These are phyloP conservation scores for Mesorhabditis spiculigera DNA, from an alignment of 2,888 invertebrate species.

Conservation along the genomic window DNA sequence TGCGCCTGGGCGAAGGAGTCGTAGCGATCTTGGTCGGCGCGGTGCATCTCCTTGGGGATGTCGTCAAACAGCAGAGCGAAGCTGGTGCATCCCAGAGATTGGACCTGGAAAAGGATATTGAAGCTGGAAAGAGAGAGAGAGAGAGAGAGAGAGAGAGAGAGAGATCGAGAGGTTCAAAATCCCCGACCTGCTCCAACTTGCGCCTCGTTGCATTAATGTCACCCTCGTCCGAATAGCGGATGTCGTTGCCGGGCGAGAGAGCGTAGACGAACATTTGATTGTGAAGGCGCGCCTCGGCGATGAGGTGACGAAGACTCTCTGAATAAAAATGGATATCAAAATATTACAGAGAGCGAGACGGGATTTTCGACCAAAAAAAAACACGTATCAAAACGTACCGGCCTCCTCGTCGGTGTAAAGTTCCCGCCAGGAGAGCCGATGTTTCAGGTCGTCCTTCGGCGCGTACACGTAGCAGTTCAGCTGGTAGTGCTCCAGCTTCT, in stretches of 20 bases:
- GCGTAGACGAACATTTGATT: conserved; percentile 93
- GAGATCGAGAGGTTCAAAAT: background rate
- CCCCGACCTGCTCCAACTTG: conserved; percentile 82
- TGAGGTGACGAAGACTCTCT: conserved; percentile 84
- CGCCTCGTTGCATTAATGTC: conserved; percentile 79
- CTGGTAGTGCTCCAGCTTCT: conserved; percentile 80
- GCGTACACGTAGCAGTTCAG: conserved; percentile 98
- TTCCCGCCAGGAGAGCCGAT: conserved; percentile 94
- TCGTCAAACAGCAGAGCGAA: conserved; percentile 96
- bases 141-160: background rate
- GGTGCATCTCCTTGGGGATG: conserved; percentile 92
- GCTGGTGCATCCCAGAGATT: conserved; percentile 84
- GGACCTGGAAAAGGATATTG: conserved; percentile 65
- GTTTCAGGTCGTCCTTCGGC: conserved; percentile 98
- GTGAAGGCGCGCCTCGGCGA: conserved; percentile 81
- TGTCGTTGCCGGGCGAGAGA: conserved; percentile 91
- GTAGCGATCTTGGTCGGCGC: conserved; percentile 90
- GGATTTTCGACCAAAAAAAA: conserved; percentile 3
- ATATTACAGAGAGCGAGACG: background rate
- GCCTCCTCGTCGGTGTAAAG: conserved; percentile 95
- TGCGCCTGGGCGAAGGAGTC: conserved; percentile 97
- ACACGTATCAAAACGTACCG: conserved; percentile 51
- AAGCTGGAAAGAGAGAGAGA: background rate
- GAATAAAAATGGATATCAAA: conserved; percentile 28
- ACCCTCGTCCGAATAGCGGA: conserved; percentile 80